A percentile compares a stretch with the other conserved stretches of the same genome.
These are phyloP conservation scores for Pyrgilauda ruficollis DNA, from an alignment of 2,113 vertebrate genomes.

Conservation along the genomic window DNA sequence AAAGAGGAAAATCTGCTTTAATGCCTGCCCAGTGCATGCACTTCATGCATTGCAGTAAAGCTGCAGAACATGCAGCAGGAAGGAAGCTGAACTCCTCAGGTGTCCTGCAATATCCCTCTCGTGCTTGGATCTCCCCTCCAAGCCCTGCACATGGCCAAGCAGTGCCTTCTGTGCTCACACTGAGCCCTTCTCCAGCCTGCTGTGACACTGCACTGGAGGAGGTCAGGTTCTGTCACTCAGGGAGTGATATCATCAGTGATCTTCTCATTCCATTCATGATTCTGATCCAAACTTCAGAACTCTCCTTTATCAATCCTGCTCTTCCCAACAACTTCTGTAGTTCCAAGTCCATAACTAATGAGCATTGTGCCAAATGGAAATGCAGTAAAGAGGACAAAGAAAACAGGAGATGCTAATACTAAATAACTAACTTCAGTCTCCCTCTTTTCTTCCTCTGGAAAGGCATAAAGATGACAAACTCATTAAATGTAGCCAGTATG, in stretches of 20 bases:
- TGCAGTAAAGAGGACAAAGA: not conserved
- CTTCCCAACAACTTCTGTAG: not conserved
- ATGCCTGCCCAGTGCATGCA: not conserved
- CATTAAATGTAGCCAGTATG: conserved; percentile 84
- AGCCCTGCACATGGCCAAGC: not conserved
- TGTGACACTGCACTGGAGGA: not conserved
- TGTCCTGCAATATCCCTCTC: not conserved
- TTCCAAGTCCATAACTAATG: not conserved
- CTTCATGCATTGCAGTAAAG: not conserved
- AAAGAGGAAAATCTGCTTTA: not conserved
- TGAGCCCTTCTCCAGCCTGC: not conserved
- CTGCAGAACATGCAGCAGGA: not conserved
- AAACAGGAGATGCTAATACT: not conserved
- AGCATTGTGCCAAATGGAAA: not conserved
- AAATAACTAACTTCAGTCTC: not conserved
- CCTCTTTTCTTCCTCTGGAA: conserved; percentile 22
- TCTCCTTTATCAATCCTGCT: not conserved
- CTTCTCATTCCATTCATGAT: not conserved
- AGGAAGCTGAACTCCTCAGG: not conserved
- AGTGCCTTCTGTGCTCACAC: not conserved
- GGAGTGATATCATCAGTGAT: not conserved
- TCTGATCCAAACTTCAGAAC: not conserved
- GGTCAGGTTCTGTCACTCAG: not conserved
- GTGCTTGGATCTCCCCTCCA: not conserved
- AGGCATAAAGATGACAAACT: conserved; percentile 88